Conservation (phyloP, 2,113 vertebrate species). For the Gracilinanus agilis region DNA sequence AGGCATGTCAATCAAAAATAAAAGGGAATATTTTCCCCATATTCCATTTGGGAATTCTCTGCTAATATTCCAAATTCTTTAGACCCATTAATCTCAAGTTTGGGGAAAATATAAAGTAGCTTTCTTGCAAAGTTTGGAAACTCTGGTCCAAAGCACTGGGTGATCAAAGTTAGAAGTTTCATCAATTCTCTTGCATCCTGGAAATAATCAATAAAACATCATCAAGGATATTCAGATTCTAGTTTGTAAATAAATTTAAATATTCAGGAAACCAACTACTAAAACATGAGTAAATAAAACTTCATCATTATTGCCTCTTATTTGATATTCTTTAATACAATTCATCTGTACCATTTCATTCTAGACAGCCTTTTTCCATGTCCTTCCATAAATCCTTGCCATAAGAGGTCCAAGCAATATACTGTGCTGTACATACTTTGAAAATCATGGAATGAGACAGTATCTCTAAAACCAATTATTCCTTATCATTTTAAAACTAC, state of each 20-base stretch:
- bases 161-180: background rate
- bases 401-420: background rate
- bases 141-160: background rate
- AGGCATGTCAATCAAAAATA: background rate
- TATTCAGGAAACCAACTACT: background rate
- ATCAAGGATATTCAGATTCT: background rate
- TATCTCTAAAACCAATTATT: background rate
- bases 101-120: background rate
- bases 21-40: background rate
- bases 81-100: background rate
- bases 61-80: background rate
- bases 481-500: background rate
- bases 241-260: background rate
- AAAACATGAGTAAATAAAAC: background rate
- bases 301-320: background rate
- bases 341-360: background rate
- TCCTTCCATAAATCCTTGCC: background rate
- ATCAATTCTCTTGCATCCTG: background rate
- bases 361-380: background rate
- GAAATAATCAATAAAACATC: background rate
- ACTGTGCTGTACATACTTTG: background rate
- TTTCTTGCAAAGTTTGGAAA: background rate
- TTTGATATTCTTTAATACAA: background rate
- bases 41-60: background rate
- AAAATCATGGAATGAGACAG: background rate